Percentiles rank a stretch among this genome's conserved stretches.
phyloP scores from a whole-genome alignment of 2,888 invertebrate species.

The Anticlea derivata region DNA sequence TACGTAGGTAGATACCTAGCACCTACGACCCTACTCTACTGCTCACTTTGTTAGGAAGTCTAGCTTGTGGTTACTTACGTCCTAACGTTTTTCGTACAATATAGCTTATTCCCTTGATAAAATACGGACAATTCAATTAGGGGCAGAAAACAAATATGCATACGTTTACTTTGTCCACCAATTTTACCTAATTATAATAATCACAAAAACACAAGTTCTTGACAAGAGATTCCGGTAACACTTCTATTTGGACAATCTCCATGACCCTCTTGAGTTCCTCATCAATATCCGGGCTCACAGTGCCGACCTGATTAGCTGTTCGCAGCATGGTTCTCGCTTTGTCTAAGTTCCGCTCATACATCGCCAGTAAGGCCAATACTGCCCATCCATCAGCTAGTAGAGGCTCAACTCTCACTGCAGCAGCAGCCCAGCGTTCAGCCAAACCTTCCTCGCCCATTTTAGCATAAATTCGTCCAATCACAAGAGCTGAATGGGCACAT shows the following conservation, averaged over 20 bases:
- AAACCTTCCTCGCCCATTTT: conserved; percentile 52
- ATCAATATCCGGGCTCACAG: conserved; percentile 59
- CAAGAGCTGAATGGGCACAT: conserved; percentile 63
- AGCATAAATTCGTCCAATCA: conserved; percentile 61
- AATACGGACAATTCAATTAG: too few relatives aligned
- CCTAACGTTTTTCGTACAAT: too few relatives aligned
- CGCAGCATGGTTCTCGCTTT: conserved; percentile 65
- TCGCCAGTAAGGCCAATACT: conserved; percentile 62
- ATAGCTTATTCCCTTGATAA: too few relatives aligned
- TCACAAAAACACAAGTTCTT: conserved; percentile 66
- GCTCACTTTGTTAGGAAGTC: too few relatives aligned
- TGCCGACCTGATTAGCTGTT: conserved; percentile 67
- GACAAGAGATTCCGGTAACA: conserved; percentile 57
- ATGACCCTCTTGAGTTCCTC: conserved; percentile 55
- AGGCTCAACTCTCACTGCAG: conserved; percentile 67
- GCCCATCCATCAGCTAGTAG: conserved; percentile 73
- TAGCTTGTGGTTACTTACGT: too few relatives aligned
- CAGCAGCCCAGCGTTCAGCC: conserved; percentile 70
- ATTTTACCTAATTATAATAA: conserved; percentile 39
- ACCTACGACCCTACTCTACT: too few relatives aligned
- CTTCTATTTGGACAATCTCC: conserved; percentile 52
- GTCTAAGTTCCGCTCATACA: conserved; percentile 56
- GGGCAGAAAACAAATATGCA: too few relatives aligned
- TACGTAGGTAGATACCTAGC: background rate
- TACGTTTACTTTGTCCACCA: too few relatives aligned